phyloP scores from a whole-genome alignment of 92 coral and sea anemone species.

The Umimayanthus kanabou region DNA sequence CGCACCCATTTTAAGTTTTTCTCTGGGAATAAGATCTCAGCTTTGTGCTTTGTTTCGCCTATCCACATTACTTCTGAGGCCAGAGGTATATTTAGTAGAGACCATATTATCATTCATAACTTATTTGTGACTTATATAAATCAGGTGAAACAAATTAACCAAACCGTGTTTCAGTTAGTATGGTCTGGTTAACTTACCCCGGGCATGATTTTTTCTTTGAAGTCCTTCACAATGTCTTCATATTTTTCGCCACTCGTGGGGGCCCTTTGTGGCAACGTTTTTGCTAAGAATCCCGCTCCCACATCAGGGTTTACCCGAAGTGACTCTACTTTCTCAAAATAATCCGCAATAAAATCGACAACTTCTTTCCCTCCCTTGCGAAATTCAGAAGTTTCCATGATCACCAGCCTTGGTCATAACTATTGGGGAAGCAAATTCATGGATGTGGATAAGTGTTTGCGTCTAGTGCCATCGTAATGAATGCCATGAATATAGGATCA shows the following conservation, averaged over 20 bases:
- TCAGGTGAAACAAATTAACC: not conserved
- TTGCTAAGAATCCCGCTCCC: slow-evolving; percentile 20
- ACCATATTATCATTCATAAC: too few relatives aligned
- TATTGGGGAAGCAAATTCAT: not conserved
- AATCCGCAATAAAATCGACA: slow-evolving; percentile 36
- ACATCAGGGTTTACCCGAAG: slow-evolving; percentile 31
- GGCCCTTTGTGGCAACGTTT: slow-evolving; percentile 25
- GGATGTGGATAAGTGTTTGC: not conserved
- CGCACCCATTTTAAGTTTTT: too few relatives aligned
- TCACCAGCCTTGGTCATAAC: not conserved
- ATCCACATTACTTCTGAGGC: too few relatives aligned
- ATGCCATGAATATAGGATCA: not conserved
- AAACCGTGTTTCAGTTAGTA: not conserved
- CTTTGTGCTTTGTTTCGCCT: too few relatives aligned
- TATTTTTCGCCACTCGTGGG: slow-evolving; percentile 7
- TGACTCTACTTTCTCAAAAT: slow-evolving; percentile 23
- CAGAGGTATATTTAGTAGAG: too few relatives aligned
- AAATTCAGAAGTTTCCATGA: slow-evolving; percentile 33
- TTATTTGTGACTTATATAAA: too few relatives aligned
- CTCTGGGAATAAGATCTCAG: too few relatives aligned
- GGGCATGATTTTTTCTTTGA: slow-evolving; percentile 24
- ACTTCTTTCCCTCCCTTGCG: slow-evolving; percentile 36
- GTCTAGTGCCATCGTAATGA: not conserved
- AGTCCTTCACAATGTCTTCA: slow-evolving; percentile 34
- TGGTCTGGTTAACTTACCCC: slow-evolving; percentile 35